Conservation (phyloP, 1,140 invertebrate species). For the Eupristina koningsbergeri region DNA sequence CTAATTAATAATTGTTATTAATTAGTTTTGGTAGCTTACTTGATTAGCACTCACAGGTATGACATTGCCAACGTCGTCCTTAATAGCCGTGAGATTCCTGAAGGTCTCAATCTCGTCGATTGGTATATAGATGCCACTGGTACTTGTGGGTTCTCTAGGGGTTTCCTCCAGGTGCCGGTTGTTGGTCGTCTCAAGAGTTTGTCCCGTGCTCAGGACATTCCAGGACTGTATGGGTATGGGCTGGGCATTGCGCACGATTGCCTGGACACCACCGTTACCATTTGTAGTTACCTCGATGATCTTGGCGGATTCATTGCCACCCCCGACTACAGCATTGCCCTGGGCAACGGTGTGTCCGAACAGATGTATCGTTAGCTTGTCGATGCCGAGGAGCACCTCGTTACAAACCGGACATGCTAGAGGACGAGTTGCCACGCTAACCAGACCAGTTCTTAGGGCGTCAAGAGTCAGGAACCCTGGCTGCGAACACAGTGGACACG, state of each 20-base stretch:
- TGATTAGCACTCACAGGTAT: neutral
- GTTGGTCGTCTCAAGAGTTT: neutral
- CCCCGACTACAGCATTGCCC: neutral
- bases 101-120: conserved; percentile 45
- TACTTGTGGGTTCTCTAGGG: neutral
- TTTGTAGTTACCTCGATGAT: conserved; percentile 43
- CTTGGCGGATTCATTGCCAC: conserved; percentile 36
- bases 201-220: conserved; percentile 46
- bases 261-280: conserved; percentile 32
- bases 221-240: conserved; percentile 55
- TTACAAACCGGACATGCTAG: conserved; percentile 84
- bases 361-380: conserved; percentile 89
- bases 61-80: conserved; percentile 8
- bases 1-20: too few species aligned
- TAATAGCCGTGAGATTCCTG: conserved; percentile 26
- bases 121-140: conserved; percentile 36
- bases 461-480: conserved; percentile 81
- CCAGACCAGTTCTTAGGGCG: conserved; percentile 80
- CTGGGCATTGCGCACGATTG: conserved; percentile 4
- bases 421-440: conserved; percentile 82
- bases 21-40: neutral
- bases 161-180: neutral
- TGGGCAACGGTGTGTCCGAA: conserved; percentile 78
- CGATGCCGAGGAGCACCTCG: conserved; percentile 82
- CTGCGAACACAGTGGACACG: conserved; percentile 84